Evolutionary conservation across 2,113 vertebrate genomes (phyloP).

Genomic region (human): DNA sequence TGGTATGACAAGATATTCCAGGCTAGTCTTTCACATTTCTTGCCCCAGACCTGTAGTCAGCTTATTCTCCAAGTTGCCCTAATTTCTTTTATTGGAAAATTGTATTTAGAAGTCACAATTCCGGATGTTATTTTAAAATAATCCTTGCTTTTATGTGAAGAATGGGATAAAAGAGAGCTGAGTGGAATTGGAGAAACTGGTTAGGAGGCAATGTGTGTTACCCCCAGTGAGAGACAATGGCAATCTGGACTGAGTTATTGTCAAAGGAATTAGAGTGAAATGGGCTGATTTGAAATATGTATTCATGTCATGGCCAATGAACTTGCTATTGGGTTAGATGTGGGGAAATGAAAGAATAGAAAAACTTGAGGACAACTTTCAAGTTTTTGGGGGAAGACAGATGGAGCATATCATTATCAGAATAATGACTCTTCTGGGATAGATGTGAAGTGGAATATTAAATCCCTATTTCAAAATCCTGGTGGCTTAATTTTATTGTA

Average conservation of each 20-base stretch:
- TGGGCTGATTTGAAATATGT: neutral
- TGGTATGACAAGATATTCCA: neutral
- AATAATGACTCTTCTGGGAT: constrained; percentile 20
- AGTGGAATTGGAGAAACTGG: neutral
- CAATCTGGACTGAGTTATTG: neutral
- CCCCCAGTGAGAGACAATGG: neutral
- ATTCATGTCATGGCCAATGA: neutral
- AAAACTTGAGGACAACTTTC: neutral
- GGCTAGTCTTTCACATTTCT: neutral
- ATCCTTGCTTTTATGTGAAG: neutral
- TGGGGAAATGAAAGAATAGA: neutral
- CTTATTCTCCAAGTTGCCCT: neutral
- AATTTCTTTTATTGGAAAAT: neutral
- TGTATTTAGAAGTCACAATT: neutral
- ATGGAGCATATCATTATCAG: neutral
- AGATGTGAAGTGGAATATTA: neutral
- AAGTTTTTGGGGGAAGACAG: neutral
- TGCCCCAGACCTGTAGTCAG: neutral
- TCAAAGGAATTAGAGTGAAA: neutral
- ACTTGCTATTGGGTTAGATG: neutral
- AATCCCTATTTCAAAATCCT: constrained; percentile 2
- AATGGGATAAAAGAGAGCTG: too few relatives aligned
- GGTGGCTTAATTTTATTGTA: neutral
- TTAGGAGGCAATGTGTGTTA: neutral
- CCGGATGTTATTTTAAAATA: neutral